Conservation (phyloP, 1,140 invertebrate genomes). For the Platyura marginata region DNA sequence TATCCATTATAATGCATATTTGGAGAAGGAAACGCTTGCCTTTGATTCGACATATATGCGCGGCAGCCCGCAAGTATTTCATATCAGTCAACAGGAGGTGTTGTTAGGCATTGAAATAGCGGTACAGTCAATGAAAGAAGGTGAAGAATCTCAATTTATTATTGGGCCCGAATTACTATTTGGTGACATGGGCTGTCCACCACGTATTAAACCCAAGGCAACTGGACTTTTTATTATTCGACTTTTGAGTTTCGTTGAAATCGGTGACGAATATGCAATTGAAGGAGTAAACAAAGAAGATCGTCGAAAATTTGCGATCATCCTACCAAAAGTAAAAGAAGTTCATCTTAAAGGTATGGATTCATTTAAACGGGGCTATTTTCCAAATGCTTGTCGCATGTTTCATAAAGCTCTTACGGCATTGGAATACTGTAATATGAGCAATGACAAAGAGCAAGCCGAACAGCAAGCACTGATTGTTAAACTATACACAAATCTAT, state of each 20-base stretch:
- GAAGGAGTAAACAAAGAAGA: background rate
- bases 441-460: background rate
- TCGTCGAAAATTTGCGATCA: background rate
- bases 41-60: background rate
- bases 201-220: background rate
- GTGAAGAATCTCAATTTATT: background rate
- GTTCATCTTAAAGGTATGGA: background rate
- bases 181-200: background rate
- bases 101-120: background rate
- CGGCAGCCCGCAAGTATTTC: background rate
- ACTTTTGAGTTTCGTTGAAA: background rate
- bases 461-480: background rate
- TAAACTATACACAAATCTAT: background rate
- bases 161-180: background rate
- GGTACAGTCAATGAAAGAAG: background rate
- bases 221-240: background rate
- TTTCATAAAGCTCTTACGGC: background rate
- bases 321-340: background rate
- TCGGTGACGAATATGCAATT: background rate
- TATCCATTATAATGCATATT: background rate
- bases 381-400: background rate
- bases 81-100: background rate
- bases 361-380: background rate
- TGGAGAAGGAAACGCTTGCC: background rate
- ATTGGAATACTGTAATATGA: background rate